A percentile compares a stretch with the other conserved stretches of the same genome.
Evolutionary conservation across 2,888 invertebrate genomes (phyloP).

Genomic region (Alloplasta piceator): DNA sequence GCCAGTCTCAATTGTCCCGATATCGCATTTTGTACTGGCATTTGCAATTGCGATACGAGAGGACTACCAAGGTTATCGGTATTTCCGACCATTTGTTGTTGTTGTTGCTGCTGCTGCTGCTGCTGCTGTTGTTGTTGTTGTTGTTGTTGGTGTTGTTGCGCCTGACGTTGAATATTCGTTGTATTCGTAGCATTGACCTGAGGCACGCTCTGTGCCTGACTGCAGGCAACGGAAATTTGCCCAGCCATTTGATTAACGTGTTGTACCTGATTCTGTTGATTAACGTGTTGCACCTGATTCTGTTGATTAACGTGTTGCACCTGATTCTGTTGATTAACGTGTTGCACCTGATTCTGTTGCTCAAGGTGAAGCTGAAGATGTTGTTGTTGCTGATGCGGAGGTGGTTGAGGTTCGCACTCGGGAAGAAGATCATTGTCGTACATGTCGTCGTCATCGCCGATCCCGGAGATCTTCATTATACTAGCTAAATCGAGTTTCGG

Average conservation of each 20-base stretch:
- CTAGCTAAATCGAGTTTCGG: conserved; percentile 88
- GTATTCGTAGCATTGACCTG: conserved; percentile 78
- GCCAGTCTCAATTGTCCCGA: conserved; percentile 87
- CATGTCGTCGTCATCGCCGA: conserved; percentile 88
- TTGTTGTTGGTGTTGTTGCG: conserved; percentile 69
- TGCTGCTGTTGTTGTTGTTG: conserved; percentile 68
- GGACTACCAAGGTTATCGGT: conserved; percentile 76
- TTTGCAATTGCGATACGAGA: conserved; percentile 85
- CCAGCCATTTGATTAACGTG: conserved; percentile 67
- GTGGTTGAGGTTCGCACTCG: conserved; percentile 73
- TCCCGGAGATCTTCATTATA: conserved; percentile 90
- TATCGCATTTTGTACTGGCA: conserved; percentile 81
- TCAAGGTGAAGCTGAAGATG: conserved; percentile 56
- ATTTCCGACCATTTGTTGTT: conserved; percentile 56
- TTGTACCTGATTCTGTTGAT: conserved; percentile 69
- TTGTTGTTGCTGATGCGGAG: conserved; percentile 67
- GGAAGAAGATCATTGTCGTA: conserved; percentile 81
- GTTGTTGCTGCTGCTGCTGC: conserved; percentile 62
- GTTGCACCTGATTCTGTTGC: conserved; percentile 69
- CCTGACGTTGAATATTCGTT: conserved; percentile 71
- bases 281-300: conserved; percentile 65
- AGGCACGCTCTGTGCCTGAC: conserved; percentile 71
- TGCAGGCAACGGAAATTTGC: conserved; percentile 68
- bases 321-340: no score
- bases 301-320: conserved; percentile 60